Evolutionary conservation across 2,888 invertebrate genomes (phyloP).

Genomic region (Heliconius ismenius): DNA sequence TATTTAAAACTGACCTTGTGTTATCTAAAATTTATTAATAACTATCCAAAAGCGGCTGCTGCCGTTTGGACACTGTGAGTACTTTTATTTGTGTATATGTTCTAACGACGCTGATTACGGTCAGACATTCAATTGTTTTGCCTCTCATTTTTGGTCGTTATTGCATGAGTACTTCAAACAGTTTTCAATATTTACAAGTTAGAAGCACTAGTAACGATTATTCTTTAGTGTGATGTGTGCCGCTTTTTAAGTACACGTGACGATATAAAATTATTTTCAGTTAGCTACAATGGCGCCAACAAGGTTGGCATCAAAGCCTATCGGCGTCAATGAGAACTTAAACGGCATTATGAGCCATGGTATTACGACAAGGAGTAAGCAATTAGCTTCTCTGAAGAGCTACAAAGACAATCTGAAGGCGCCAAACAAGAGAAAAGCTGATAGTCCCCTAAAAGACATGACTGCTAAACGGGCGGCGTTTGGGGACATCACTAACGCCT

Average conservation of each 20-base stretch:
- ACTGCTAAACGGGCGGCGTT: slow-evolving; percentile 91
- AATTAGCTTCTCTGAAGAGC: slow-evolving; percentile 75
- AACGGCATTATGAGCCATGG: slow-evolving; percentile 76
- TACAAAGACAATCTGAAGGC: slow-evolving; percentile 74
- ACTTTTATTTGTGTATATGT: slow-evolving; percentile 52
- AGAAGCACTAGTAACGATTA: slow-evolving; percentile 33
- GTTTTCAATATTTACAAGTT: slow-evolving; percentile 53
- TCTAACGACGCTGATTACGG: slow-evolving; percentile 58
- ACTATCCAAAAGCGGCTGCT: slow-evolving; percentile 61
- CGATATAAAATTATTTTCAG: slow-evolving; percentile 59
- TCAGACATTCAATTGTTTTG: slow-evolving; percentile 77
- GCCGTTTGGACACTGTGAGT: slow-evolving; percentile 68
- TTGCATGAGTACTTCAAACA: slow-evolving; percentile 58
- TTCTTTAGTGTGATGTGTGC: slow-evolving; percentile 7
- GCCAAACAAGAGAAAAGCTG: slow-evolving; percentile 89
- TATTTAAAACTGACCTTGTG: slow-evolving; percentile 54
- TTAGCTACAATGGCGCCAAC: slow-evolving; percentile 83
- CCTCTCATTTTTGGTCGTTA: slow-evolving; percentile 77
- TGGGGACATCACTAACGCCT: slow-evolving; percentile 91
- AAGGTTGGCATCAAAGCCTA: slow-evolving; percentile 79
- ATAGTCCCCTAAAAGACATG: slow-evolving; percentile 88
- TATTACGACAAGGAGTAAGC: slow-evolving; percentile 84
- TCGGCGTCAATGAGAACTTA: slow-evolving; percentile 73
- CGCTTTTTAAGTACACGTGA: slow-evolving; percentile 54
- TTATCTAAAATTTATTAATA: slow-evolving; percentile 53